Evolutionary conservation across 2,113 vertebrate species (phyloP).

Genomic region (Ptilorrhoa leucosticta): DNA sequence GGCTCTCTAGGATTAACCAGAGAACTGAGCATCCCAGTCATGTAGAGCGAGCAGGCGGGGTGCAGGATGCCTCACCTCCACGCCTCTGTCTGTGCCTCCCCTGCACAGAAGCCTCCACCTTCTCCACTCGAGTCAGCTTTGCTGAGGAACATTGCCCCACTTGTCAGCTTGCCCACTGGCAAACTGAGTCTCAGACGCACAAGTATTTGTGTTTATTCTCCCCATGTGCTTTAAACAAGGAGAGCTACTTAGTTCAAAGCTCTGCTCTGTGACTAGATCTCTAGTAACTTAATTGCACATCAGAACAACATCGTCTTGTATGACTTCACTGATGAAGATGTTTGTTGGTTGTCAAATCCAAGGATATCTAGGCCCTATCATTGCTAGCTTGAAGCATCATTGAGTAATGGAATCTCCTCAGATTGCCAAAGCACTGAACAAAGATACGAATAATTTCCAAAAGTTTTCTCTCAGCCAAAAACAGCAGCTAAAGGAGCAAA

Average conservation of each 20-base stretch:
- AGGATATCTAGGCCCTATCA: not conserved
- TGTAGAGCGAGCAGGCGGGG: fast-evolving
- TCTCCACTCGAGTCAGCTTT: not conserved
- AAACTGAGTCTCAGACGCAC: not conserved
- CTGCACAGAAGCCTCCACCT: not conserved
- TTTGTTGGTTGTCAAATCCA: not conserved
- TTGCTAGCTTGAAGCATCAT: not conserved
- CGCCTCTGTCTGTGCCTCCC: not conserved
- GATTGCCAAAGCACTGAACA: not conserved
- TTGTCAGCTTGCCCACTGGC: not conserved
- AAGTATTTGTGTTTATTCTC: not conserved
- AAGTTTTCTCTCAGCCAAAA: not conserved
- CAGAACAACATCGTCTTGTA: not conserved
- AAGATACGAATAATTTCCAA: not conserved
- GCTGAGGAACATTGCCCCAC: not conserved
- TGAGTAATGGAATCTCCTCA: not conserved
- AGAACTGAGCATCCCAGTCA: not conserved
- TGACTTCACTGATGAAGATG: not conserved
- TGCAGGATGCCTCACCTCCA: not conserved
- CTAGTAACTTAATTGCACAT: slow-evolving; percentile 18
- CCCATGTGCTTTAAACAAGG: not conserved
- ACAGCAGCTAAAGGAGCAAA: not conserved
- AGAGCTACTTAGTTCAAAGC: slow-evolving; percentile 17
- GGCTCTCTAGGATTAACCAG: not conserved
- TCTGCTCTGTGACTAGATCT: not conserved